Conservation (phyloP, 2,797 vertebrate species). For the Scleropages formosus region DNA sequence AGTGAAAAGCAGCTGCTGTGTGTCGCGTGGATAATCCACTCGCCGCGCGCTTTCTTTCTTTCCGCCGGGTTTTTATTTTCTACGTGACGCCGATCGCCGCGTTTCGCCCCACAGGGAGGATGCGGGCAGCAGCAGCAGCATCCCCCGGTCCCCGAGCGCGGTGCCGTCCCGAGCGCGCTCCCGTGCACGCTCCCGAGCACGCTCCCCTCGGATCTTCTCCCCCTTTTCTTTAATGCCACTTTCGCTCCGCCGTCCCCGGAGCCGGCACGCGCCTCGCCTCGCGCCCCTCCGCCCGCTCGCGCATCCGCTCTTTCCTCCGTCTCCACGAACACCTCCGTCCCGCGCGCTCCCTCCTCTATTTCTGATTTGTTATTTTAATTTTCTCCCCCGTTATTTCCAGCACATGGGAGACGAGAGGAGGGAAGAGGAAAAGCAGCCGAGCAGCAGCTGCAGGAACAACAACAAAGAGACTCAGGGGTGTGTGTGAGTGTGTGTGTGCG, state of each 20-base stretch:
- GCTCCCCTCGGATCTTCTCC: slow-evolving; percentile 13
- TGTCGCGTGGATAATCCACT: not conserved
- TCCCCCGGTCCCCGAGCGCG: not conserved
- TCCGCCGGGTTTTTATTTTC: not conserved
- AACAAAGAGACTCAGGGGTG: slow-evolving; percentile 42
- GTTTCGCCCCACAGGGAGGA: slow-evolving; percentile 16
- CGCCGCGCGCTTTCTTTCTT: not conserved
- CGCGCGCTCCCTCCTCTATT: no score
- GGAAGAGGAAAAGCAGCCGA: not conserved
- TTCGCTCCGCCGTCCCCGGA: slow-evolving; percentile 23
- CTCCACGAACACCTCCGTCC: no score
- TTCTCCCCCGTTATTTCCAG: no score
- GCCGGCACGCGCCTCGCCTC: slow-evolving; percentile 18
- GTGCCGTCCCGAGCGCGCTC: not conserved
- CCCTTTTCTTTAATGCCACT: slow-evolving; percentile 24
- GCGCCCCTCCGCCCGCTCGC: slow-evolving; percentile 25
- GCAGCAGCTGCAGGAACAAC: slow-evolving; percentile 36
- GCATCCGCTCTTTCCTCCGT: slow-evolving; percentile 22
- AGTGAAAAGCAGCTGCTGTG: not conserved
- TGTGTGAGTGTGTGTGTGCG: not conserved
- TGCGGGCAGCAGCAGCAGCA: slow-evolving; percentile 21
- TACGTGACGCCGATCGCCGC: slow-evolving; percentile 5
- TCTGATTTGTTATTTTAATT: no score
- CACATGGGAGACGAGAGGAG: no score
- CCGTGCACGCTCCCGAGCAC: slow-evolving; percentile 21